phyloP scores from a whole-genome alignment of 2,113 vertebrate species.

The Corythornis cristatus region DNA sequence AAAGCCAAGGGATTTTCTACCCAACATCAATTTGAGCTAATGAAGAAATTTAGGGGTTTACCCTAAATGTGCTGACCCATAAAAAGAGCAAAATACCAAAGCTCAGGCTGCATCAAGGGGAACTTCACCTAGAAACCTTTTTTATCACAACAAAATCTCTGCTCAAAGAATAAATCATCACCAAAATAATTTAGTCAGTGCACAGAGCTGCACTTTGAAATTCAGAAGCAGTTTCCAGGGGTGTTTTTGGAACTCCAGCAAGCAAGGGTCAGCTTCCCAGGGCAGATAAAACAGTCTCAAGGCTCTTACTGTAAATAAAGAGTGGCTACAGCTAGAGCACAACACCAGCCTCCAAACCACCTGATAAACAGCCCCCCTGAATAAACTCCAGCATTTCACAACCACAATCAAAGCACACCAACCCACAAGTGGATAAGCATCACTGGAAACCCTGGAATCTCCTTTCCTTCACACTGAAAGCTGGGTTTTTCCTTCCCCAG shows the following conservation, averaged over 20 bases:
- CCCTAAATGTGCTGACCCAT: not conserved
- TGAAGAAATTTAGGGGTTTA: not conserved
- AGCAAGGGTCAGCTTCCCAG: not conserved
- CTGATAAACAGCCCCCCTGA: not conserved
- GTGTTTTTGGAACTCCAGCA: not conserved
- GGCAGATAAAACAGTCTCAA: not conserved
- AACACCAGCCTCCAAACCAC: not conserved
- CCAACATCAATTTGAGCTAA: not conserved
- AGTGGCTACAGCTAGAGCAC: not conserved
- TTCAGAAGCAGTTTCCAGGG: not conserved
- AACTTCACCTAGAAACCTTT: not conserved
- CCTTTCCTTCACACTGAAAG: not conserved
- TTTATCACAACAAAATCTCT: rapidly evolving
- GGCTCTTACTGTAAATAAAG: not conserved
- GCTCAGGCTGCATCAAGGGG: not conserved
- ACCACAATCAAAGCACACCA: not conserved
- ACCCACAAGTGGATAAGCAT: not conserved
- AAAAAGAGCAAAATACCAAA: rapidly evolving
- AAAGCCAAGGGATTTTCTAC: not conserved
- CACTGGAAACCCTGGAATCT: not conserved
- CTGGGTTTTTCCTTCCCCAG: not conserved
- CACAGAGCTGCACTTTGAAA: rapidly evolving
- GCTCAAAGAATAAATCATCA: not conserved
- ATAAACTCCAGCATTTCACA: not conserved
- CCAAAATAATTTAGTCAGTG: not conserved